Percentiles rank a stretch among this genome's conserved stretches.
Evolutionary conservation across 2,797 vertebrate species (phyloP).

Genomic region (Spheniscus humboldti): DNA sequence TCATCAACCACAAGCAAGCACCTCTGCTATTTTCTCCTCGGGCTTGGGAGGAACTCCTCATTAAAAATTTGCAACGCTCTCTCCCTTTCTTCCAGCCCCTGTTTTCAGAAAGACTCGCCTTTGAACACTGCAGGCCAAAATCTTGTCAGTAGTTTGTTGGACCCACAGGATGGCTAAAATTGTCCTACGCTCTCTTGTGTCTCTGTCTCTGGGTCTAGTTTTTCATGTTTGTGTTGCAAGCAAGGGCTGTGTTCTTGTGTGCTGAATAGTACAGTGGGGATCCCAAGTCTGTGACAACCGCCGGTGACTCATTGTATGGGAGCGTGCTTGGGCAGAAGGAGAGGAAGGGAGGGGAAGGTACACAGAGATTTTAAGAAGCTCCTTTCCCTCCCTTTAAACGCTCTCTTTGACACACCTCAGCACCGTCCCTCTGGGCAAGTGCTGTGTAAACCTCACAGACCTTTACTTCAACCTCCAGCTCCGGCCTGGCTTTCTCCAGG

Average conservation of each 20-base stretch:
- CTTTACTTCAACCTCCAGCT: neutral
- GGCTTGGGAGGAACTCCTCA: conserved; percentile 47
- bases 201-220: neutral
- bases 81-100: neutral
- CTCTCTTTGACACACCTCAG: conserved; percentile 38
- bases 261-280: neutral
- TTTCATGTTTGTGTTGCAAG: neutral
- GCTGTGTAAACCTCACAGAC: neutral
- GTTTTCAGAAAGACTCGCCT: neutral
- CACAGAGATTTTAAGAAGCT: neutral
- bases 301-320: neutral
- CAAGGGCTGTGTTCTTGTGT: neutral
- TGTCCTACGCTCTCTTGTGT: neutral
- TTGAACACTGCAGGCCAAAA: neutral
- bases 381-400: neutral
- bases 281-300: conserved; percentile 20
- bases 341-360: conserved; percentile 40
- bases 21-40: conserved; percentile 27
- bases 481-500: neutral
- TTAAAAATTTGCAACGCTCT: neutral
- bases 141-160: neutral
- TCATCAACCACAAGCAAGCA: neutral
- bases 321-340: neutral
- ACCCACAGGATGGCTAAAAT: neutral
- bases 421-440: neutral